A percentile compares a stretch with the other conserved stretches of the same genome.
phyloP scores from a whole-genome alignment of 1,140 invertebrate genomes.

The Rhagoletis zephyria region DNA sequence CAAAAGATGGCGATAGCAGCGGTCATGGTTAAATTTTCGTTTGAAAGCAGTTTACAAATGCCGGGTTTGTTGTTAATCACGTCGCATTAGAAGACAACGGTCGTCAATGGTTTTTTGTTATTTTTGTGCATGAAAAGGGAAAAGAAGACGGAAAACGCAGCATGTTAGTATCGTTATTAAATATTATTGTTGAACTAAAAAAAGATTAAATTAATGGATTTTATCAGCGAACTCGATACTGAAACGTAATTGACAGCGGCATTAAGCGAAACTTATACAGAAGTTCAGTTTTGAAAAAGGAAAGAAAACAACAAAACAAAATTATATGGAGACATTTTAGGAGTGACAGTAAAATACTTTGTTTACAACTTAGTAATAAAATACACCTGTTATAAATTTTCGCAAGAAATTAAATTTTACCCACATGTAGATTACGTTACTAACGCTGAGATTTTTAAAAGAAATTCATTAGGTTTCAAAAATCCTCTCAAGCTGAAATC shows the following conservation, averaged over 20 bases:
- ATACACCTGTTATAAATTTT: no score
- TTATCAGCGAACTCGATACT: neutral
- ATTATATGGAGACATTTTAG: no score
- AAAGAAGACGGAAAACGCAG: neutral
- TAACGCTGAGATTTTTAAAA: no score
- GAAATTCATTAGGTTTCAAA: no score
- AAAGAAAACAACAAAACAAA: neutral
- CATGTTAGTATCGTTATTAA: neutral
- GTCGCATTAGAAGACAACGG: neutral
- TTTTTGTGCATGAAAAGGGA: neutral
- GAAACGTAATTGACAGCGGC: slow-evolving; percentile 20
- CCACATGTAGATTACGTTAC: no score
- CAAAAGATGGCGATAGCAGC: neutral
- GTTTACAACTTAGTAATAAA: no score
- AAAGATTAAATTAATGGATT: neutral
- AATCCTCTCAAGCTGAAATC: no score
- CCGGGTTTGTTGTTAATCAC: slow-evolving; percentile 30
- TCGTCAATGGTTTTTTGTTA: slow-evolving; percentile 7
- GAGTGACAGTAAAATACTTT: no score
- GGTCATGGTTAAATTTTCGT: neutral
- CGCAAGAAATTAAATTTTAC: no score
- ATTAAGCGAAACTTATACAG: neutral
- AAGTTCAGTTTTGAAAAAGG: neutral
- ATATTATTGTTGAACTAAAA: neutral
- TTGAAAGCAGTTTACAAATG: neutral